Percentiles rank a stretch among this genome's conserved stretches.
These are phyloP conservation scores for Neogale vison DNA, from an alignment of 2,113 vertebrate genomes.

Conservation along the genomic window DNA sequence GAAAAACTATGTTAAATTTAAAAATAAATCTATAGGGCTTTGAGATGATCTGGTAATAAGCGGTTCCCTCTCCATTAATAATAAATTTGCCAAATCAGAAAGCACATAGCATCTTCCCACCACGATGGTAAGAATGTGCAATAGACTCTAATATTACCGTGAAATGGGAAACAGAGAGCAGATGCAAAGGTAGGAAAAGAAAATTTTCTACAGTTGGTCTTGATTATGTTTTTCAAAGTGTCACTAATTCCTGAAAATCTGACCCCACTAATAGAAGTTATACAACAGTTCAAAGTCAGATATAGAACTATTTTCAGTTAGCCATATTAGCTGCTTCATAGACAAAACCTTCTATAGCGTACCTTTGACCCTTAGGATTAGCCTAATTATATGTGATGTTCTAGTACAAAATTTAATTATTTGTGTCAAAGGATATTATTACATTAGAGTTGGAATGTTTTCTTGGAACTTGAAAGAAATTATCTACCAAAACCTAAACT, in stretches of 20 bases:
- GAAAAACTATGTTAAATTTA: neutral
- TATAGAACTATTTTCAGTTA: neutral
- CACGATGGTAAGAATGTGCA: neutral
- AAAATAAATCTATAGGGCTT: neutral
- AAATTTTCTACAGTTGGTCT: neutral
- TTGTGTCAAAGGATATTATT: neutral
- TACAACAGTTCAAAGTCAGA: neutral
- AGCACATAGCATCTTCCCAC: neutral
- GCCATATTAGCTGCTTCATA: neutral
- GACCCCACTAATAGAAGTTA: neutral
- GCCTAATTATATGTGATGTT: neutral
- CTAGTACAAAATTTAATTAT: neutral
- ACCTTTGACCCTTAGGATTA: neutral
- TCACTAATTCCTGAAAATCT: constrained; percentile 1
- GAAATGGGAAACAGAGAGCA: neutral
- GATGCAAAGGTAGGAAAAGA: neutral
- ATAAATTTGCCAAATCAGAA: neutral
- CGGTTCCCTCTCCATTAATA: neutral
- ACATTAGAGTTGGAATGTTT: neutral
- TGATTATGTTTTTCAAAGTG: neutral
- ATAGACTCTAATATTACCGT: neutral
- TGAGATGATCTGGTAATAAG: neutral
- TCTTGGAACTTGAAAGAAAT: neutral
- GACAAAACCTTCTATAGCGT: neutral
- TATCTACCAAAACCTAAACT: neutral